A percentile compares a stretch with the other conserved stretches of the same genome.
Evolutionary conservation across 2,113 vertebrate species (phyloP).

Genomic region (Crypturellus undulatus): DNA sequence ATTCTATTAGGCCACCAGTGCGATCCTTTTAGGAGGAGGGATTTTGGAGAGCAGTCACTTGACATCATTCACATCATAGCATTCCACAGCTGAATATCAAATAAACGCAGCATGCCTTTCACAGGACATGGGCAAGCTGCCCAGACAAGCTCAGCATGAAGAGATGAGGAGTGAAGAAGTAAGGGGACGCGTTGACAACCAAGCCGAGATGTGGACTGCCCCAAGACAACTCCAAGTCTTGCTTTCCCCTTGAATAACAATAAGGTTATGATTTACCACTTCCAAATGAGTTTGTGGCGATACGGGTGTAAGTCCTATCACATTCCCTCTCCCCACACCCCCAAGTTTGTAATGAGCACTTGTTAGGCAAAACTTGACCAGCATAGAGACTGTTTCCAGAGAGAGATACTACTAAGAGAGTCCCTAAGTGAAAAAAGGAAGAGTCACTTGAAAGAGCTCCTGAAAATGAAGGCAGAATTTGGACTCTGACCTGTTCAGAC

Average conservation of each 20-base stretch:
- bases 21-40: not conserved
- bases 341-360: not conserved
- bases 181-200: accelerated
- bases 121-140: accelerated
- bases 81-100: not conserved
- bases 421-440: not conserved
- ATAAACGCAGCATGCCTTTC: accelerated
- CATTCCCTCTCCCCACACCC: not conserved
- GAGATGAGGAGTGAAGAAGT: not conserved
- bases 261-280: accelerated
- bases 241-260: not conserved
- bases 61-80: not conserved
- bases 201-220: not conserved
- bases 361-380: not conserved
- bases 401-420: not conserved
- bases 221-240: not conserved
- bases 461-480: not conserved
- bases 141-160: not conserved
- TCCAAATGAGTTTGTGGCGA: not conserved
- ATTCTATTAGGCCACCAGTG: not conserved
- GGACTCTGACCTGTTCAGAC: not conserved
- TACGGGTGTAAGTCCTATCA: not conserved
- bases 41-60: not conserved
- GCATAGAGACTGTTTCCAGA: not conserved
- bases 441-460: not conserved